Evolutionary conservation across 2,888 invertebrate species (phyloP), one percentile per base, ranked within the genome.

Genomic region (Drosophila neonasuta): DNA sequence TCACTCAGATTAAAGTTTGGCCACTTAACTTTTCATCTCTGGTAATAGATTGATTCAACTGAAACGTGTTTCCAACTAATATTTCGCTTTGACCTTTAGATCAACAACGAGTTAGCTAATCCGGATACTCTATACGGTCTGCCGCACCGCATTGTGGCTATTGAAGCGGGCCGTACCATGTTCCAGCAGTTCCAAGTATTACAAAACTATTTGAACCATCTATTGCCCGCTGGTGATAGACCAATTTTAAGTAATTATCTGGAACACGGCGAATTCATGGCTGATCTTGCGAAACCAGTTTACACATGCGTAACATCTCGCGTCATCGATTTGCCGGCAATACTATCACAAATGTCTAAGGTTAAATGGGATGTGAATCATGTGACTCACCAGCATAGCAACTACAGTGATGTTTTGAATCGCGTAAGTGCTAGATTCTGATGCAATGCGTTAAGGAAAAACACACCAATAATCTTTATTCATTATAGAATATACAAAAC

Each of bases 341-440:
- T 96, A 32, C 91, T 98, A 8, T 92, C 94, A 67, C 93, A 95
- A n/a, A 98, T 99, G 95, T 95, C 96, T 58, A 95, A 95, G 91
- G 97, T 98, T 0, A 96, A 96, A 90, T 99, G 99, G 99, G 94
- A 97, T 91, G 94, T 99, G 65, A 97, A 97, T 92, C 97, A 97
- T 84, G 97, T 99, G 0, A 97, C 97, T 91, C 97, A 96, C 1
- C 96, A 98, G 84, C 98, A 99, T 89, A 98, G 97, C 88, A 91
- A 93, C 2, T 99, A 99, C 89, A 94, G 97, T 10, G 96, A 97
- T 81, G 92, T 94, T 88, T 92, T 97, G 51, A 92, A 95, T 39
- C 91, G 91, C 92, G 94, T 94, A 90, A 89, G 91, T 88, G 48
- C 3, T 0, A 13, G 7, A 11, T 36, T n/a, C 32, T 32, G 3